phyloP scores from a whole-genome alignment of 2,888 invertebrate species.

The Drosophila bunnanda region DNA sequence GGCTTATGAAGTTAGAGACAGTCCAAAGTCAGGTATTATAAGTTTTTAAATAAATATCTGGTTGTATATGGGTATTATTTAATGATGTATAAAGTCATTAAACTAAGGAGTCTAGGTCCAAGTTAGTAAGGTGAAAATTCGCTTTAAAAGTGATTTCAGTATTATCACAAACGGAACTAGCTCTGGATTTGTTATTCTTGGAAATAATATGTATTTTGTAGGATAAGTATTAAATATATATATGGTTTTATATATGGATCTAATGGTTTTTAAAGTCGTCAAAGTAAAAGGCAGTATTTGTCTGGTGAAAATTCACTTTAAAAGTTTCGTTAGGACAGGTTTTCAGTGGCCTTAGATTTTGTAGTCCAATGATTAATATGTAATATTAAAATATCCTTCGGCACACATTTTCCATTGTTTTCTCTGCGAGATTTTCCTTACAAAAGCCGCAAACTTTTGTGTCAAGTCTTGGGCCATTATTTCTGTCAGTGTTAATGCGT shows the following conservation, averaged over 20 bases:
- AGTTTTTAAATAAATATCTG: not conserved
- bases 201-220: not conserved
- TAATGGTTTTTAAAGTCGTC: not conserved
- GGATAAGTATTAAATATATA: not conserved
- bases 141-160: not conserved
- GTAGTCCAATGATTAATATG: not conserved
- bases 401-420: not conserved
- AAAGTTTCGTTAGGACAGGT: not conserved
- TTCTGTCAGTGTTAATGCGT: not conserved
- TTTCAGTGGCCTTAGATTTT: not conserved
- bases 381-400: not conserved
- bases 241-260: not conserved
- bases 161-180: not conserved
- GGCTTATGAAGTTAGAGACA: not conserved
- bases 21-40: not conserved
- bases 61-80: not conserved
- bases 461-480: not conserved
- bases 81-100: not conserved
- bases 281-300: not conserved
- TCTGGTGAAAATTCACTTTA: too few species aligned
- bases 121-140: not conserved
- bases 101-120: not conserved
- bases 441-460: not conserved
- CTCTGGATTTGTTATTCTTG: not conserved
- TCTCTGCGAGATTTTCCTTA: not conserved